These are phyloP conservation scores for Listronotus oregonensis DNA, from an alignment of 1,140 invertebrate genomes.

Conservation along the genomic window DNA sequence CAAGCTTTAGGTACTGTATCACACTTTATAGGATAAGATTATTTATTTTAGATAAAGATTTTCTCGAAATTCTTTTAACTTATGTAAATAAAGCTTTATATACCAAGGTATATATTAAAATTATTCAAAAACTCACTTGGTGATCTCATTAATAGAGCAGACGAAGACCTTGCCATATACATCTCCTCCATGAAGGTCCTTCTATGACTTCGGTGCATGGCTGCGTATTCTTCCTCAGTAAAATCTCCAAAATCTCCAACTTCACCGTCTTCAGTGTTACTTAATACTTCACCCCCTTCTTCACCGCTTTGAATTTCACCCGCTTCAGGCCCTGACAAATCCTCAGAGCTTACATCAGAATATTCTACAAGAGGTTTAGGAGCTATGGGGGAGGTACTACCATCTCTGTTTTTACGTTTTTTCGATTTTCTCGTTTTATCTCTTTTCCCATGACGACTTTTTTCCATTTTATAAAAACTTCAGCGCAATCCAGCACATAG, in stretches of 20 bases:
- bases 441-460: constrained; percentile 54
- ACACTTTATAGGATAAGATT: too few species aligned
- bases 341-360: constrained; percentile 89
- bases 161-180: constrained; percentile 32
- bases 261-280: constrained; percentile 58
- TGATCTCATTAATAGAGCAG: constrained; percentile 26
- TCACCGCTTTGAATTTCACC: constrained; percentile 82
- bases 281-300: constrained; percentile 59
- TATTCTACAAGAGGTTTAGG: constrained; percentile 81
- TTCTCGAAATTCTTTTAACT: too few species aligned
- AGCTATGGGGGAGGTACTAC: constrained; percentile 42
- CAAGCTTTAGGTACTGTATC: too few species aligned
- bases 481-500: constrained; percentile 51
- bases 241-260: constrained; percentile 29
- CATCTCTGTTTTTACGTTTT: constrained; percentile 50
- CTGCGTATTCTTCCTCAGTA: constrained; percentile 34
- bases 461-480: constrained; percentile 55
- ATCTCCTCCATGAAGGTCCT: constrained; percentile 55
- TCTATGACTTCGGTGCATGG: constrained; percentile 43
- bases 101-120: too few species aligned
- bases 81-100: too few species aligned
- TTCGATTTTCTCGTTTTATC: constrained; percentile 49
- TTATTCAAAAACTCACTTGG: constrained; percentile 23
- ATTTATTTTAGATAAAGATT: too few species aligned
- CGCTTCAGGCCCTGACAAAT: constrained; percentile 83